Conservation (phyloP, 1,140 invertebrate species). For the Hylaeus anthracinus region DNA sequence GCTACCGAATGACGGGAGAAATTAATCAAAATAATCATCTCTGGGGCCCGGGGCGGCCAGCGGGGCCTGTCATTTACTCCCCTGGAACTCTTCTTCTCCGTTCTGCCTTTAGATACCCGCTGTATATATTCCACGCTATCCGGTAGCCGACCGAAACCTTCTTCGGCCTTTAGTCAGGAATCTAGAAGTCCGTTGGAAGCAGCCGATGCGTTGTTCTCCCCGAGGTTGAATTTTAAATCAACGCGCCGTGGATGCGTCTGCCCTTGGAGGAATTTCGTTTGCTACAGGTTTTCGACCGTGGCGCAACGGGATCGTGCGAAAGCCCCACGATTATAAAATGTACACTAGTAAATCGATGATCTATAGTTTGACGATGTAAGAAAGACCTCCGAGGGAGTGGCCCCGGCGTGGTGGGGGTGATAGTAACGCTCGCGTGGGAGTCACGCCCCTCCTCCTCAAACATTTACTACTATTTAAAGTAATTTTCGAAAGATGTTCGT, state of each 20-base stretch:
- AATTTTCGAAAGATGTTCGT: too few relatives aligned
- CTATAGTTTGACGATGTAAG: background rate
- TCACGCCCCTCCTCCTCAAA: too few relatives aligned
- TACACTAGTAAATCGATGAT: background rate
- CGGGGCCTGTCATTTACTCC: constrained; percentile 75
- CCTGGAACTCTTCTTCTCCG: constrained; percentile 64
- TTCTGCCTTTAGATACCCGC: constrained; percentile 49
- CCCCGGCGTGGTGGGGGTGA: too few relatives aligned
- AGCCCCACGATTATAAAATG: too few relatives aligned
- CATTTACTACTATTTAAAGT: too few relatives aligned
- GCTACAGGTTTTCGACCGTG: background rate
- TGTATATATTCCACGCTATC: constrained; percentile 47
- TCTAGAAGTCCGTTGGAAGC: constrained; percentile 30
- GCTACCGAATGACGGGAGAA: constrained; percentile 76
- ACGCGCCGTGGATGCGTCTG: background rate
- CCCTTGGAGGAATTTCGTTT: background rate
- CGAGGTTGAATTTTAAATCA: constrained; percentile 57
- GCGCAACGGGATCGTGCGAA: too few relatives aligned
- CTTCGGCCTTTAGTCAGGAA: constrained; percentile 38
- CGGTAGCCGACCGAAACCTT: constrained; percentile 63
- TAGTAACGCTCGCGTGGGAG: too few relatives aligned
- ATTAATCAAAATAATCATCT: constrained; percentile 77
- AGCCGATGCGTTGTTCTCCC: constrained; percentile 16
- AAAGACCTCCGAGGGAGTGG: too few relatives aligned
- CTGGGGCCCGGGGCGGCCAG: constrained; percentile 67